Evolutionary conservation across 1,140 invertebrate species (phyloP).

Genomic region (Limonius californicus): DNA sequence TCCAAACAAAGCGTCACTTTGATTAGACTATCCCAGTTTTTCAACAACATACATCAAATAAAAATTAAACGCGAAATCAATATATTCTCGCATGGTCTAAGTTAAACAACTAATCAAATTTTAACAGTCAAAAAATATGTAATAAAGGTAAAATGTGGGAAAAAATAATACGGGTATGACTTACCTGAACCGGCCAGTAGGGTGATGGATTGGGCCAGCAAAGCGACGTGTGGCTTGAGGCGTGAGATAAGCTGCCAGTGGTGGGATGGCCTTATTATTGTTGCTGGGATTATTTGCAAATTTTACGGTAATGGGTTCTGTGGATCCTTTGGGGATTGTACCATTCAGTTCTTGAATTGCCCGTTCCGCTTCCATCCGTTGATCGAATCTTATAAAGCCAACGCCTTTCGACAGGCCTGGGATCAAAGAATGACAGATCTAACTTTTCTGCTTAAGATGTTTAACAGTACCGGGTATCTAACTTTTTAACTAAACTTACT

Average conservation of each 20-base stretch:
- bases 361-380: slow-evolving; percentile 93
- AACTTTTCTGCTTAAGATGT: background rate
- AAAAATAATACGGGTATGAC: too few species aligned
- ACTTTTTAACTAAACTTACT: slow-evolving; percentile 2
- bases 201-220: slow-evolving; percentile 90
- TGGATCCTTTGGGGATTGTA: slow-evolving; percentile 91
- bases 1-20: too few species aligned
- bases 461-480: background rate
- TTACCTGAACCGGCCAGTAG: slow-evolving; percentile 88
- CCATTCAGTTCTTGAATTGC: slow-evolving; percentile 98
- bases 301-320: slow-evolving; percentile 98
- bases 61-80: too few species aligned
- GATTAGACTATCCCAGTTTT: too few species aligned
- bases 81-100: too few species aligned
- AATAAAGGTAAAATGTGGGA: too few species aligned
- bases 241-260: slow-evolving; percentile 87
- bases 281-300: slow-evolving; percentile 99
- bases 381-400: slow-evolving; percentile 98
- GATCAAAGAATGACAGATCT: background rate
- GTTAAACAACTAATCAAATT: too few species aligned
- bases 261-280: slow-evolving; percentile 86
- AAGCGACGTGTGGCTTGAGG: slow-evolving; percentile 76
- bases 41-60: too few species aligned
- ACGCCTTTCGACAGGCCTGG: slow-evolving; percentile 96
- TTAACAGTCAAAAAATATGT: too few species aligned